These are phyloP conservation scores for Drosophila longiperda DNA, from an alignment of 2,888 invertebrate genomes.

Conservation along the genomic window DNA sequence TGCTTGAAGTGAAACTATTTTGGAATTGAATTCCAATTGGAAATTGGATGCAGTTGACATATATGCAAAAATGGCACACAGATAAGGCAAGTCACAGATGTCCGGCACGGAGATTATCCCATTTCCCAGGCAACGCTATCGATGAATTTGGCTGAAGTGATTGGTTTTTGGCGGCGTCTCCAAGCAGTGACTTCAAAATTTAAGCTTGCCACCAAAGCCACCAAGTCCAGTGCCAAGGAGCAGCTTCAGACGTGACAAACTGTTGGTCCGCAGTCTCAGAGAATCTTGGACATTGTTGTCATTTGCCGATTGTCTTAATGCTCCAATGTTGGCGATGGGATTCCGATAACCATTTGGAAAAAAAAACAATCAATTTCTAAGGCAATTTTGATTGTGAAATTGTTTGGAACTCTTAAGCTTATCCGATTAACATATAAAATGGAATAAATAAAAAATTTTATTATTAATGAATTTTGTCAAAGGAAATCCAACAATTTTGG, in stretches of 20 bases:
- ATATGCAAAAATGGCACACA: background rate
- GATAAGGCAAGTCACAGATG: background rate
- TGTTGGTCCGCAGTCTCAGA: slow-evolving; percentile 96
- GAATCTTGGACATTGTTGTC: slow-evolving; percentile 85
- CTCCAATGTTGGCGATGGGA: slow-evolving; percentile 99
- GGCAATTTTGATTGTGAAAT: background rate
- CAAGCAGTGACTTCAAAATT: slow-evolving; percentile 94
- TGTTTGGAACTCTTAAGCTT: slow-evolving; percentile 42
- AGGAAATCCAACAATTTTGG: background rate
- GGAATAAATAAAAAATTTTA: background rate
- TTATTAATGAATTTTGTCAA: background rate
- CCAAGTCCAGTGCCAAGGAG: slow-evolving; percentile 93
- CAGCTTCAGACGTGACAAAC: slow-evolving; percentile 91
- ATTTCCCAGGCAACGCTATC: slow-evolving; percentile 96
- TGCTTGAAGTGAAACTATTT: background rate
- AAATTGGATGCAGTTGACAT: background rate
- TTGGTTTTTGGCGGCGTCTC: slow-evolving; percentile 99
- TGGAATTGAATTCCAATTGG: background rate
- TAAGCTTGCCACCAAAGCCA: slow-evolving; percentile 96
- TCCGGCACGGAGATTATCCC: slow-evolving; percentile 99
- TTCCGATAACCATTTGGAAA: slow-evolving; percentile 95
- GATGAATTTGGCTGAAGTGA: slow-evolving; percentile 96
- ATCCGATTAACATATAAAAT: slow-evolving; percentile 42
- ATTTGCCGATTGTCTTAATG: slow-evolving; percentile 94
- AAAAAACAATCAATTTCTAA: slow-evolving; percentile 98